Evolutionary conservation across 2,113 vertebrate genomes (phyloP), one percentile per base, ranked within the genome.

Genomic region (Thalassoma bifasciatum): DNA sequence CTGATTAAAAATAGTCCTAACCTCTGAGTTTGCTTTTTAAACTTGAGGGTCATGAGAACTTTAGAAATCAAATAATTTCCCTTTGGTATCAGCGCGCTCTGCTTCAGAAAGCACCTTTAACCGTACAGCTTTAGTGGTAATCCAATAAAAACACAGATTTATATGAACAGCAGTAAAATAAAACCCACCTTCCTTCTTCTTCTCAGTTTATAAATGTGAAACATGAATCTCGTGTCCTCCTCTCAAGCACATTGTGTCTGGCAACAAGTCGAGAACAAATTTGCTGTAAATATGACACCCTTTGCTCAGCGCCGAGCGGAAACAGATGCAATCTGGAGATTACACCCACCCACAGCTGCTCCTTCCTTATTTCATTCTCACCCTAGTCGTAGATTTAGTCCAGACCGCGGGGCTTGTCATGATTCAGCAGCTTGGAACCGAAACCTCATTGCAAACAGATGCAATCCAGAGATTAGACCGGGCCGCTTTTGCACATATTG

Each of bases 361-460:
- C 54, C 67, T 44, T 56, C 64, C 65, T 71, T 47, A 65, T 79
- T 76, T 79, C 67, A 72, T 56, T 42, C 57, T 37, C 1, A 36
- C 12, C 38, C 7, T 1, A 2, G 57, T 23, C 24, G 42, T 47
- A 57, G 66, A 67, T 57, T n/a, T 71, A 69, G 24, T 62, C 37
- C 1, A 19, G 54, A 49, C 73, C 26, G 19, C n/a, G 53, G 58
- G 6, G 30, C 63, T 65, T 76, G 59, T 56, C 36, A 14, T 36
- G 60, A 79, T 63, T 76, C 79, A 63, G 50, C 16, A 17, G 65
- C 22, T 72, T 46, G 66, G 67, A 79, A 81, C 70, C 34, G 77
- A 86, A 80, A 77, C 73, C 77, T 81, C 73, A 77, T 81, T 57
- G 60, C 47, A 66, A 74, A 66, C 59, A 79, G 83, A 83, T 85